phyloP scores from a whole-genome alignment of 2,113 vertebrate species.

The Odontesthes bonariensis region DNA sequence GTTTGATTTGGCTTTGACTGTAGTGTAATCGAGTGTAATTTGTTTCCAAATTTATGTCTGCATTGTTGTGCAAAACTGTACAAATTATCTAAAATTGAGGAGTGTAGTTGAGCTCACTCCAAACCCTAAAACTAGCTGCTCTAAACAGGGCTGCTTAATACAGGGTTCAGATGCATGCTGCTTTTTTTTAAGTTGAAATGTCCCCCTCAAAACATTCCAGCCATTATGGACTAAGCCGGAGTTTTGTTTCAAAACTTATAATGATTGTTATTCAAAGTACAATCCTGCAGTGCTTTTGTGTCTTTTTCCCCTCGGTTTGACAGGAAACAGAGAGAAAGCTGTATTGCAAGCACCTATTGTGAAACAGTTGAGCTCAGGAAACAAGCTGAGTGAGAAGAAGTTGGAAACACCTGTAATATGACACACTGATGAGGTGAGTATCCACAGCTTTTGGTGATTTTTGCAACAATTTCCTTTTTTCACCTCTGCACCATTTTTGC shows the following conservation, averaged over 20 bases:
- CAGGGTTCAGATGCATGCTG: neutral
- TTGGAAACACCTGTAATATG: conserved; percentile 57
- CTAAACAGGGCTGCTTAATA: neutral
- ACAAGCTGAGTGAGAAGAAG: conserved; percentile 43
- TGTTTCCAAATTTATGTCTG: neutral
- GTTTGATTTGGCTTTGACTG: too few species aligned
- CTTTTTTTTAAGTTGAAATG: neutral
- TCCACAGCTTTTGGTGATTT: conserved; percentile 48
- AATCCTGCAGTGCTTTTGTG: too few species aligned
- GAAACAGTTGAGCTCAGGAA: conserved; percentile 2
- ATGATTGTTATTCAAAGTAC: too few species aligned
- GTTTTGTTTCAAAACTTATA: neutral
- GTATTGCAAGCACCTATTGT: neutral
- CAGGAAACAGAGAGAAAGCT: neutral
- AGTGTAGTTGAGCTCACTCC: neutral
- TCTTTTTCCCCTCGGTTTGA: neutral
- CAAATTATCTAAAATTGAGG: neutral
- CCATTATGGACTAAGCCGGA: too few species aligned
- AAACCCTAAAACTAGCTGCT: neutral
- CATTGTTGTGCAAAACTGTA: neutral
- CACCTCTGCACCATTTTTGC: neutral
- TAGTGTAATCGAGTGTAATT: neutral
- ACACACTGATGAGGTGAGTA: conserved; percentile 38
- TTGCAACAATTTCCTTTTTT: conserved; percentile 33
- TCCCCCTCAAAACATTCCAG: neutral